These are phyloP conservation scores for Serranus cabrilla DNA, from an alignment of 2,797 vertebrate genomes.

Conservation along the genomic window DNA sequence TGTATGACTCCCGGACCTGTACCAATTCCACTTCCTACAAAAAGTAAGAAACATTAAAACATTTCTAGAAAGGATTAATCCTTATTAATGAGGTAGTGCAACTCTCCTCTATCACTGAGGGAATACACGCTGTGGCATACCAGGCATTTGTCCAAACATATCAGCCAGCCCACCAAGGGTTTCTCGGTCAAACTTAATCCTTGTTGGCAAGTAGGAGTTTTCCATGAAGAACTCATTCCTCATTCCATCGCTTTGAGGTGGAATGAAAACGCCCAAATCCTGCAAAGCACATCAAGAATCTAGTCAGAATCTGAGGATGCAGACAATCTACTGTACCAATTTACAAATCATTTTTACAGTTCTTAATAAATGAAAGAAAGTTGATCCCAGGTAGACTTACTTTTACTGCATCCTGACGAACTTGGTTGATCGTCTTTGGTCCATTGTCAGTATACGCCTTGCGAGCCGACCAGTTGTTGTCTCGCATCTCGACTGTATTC, in stretches of 20 bases:
- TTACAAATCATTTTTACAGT: too few species aligned
- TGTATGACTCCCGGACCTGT: conserved; percentile 99
- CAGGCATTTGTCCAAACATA: conserved; percentile 99
- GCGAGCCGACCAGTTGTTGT: conserved; percentile 96
- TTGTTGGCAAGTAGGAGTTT: conserved; percentile 92
- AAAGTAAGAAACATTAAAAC: conserved; percentile 1
- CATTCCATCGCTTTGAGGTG: conserved; percentile 90
- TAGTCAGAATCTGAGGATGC: not conserved
- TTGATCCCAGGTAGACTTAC: conserved; percentile 67
- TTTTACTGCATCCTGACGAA: conserved; percentile 99
- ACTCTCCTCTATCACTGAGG: not conserved
- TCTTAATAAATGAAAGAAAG: too few species aligned
- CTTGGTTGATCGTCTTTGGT: conserved; percentile 99
- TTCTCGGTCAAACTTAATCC: conserved; percentile 97
- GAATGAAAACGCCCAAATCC: conserved; percentile 99
- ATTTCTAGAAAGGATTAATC: accelerated
- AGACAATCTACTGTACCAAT: not conserved
- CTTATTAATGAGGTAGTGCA: too few species aligned
- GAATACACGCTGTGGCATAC: conserved; percentile 73
- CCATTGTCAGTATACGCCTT: conserved; percentile 99
- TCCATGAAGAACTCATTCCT: conserved; percentile 98
- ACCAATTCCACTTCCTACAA: conserved; percentile 94
- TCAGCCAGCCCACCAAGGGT: conserved; percentile 97
- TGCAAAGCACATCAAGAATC: conserved; percentile 67
- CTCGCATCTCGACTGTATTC: conserved; percentile 98